Evolutionary conservation across 1,140 invertebrate species (phyloP).

Genomic region (Nomia melanderi): DNA sequence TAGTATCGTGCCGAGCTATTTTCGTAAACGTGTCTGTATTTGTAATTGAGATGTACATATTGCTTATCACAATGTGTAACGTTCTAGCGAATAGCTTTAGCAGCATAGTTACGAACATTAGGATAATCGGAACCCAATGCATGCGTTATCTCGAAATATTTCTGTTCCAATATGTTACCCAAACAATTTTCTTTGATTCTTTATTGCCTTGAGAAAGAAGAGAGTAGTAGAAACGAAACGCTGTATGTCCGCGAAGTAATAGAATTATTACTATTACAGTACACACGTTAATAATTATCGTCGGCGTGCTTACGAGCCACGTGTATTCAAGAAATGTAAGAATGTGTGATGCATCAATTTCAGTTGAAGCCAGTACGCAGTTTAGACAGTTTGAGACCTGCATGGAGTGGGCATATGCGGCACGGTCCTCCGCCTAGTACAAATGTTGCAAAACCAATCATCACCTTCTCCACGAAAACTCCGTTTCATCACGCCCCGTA

Average conservation of each 20-base stretch:
- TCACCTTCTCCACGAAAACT: conserved; percentile 50
- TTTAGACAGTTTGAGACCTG: conserved; percentile 83
- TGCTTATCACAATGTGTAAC: conserved; percentile 12
- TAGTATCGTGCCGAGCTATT: neutral
- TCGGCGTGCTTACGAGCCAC: neutral
- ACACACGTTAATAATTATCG: neutral
- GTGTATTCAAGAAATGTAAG: conserved; percentile 40
- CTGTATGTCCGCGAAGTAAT: neutral
- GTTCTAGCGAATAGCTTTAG: neutral
- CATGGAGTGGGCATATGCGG: conserved; percentile 75
- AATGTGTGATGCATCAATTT: conserved; percentile 71
- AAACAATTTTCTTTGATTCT: too few relatives aligned
- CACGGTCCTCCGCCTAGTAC: conserved; percentile 76
- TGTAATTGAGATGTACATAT: neutral
- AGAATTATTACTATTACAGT: neutral
- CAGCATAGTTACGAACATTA: conserved; percentile 3
- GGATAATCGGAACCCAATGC: too few relatives aligned
- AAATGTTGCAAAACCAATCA: conserved; percentile 63
- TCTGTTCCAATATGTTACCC: neutral
- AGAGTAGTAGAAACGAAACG: too few relatives aligned
- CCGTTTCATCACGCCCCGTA: conserved; percentile 33
- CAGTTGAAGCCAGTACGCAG: conserved; percentile 84
- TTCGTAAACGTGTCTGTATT: neutral
- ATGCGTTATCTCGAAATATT: neutral
- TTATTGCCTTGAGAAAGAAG: too few relatives aligned